These are phyloP conservation scores for Candidula unifasciata DNA, from an alignment of 2,888 invertebrate genomes.

Conservation along the genomic window DNA sequence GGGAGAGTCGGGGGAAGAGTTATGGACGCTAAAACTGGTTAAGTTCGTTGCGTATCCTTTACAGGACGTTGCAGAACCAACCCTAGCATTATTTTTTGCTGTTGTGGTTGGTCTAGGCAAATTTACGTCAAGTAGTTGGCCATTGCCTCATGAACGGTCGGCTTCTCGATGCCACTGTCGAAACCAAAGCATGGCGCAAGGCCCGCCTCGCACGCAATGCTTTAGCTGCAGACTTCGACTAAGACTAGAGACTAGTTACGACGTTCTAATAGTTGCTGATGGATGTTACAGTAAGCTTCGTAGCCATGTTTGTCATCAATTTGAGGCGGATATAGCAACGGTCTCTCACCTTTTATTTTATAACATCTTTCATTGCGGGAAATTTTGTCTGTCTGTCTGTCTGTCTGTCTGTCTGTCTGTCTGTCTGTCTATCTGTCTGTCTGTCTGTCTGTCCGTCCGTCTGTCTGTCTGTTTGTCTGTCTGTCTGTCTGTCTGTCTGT, in stretches of 20 bases:
- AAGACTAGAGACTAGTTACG: no score
- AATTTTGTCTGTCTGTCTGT: background rate
- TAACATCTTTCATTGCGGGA: background rate
- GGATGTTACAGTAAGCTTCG: constrained; percentile 37
- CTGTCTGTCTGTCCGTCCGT: background rate
- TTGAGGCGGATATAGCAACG: background rate
- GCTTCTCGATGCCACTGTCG: no score
- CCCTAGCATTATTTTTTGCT: no score
- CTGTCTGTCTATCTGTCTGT: background rate
- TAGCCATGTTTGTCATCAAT: constrained; percentile 36
- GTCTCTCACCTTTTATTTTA: background rate
- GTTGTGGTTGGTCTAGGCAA: no score
- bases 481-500: background rate
- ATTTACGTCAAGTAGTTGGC: no score
- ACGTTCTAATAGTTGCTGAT: constrained; percentile 41
- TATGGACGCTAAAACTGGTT: background rate
- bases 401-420: background rate
- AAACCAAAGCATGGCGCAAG: no score
- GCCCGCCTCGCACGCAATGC: no score
- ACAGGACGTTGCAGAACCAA: no score
- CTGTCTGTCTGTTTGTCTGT: background rate
- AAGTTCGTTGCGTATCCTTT: no score
- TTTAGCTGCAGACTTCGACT: no score
- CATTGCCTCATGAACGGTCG: no score
- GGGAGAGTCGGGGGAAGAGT: constrained; percentile 7